These are phyloP conservation scores for Anoncus sp. DNA, from an alignment of 2,888 invertebrate species.

Conservation along the genomic window DNA sequence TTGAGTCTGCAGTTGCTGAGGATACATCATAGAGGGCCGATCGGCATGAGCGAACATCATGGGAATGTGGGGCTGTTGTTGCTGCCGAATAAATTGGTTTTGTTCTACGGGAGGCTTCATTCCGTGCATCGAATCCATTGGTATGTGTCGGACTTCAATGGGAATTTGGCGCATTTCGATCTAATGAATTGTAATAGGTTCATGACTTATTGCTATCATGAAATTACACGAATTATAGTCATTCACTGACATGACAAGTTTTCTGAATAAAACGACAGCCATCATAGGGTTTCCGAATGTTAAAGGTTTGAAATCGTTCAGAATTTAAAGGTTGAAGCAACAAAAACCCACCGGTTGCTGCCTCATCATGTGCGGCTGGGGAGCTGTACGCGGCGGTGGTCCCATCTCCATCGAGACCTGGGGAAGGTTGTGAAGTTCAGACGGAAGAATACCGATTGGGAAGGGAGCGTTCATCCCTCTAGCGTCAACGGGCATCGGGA, in stretches of 20 bases:
- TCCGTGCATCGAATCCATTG: slow-evolving; percentile 85
- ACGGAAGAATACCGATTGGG: slow-evolving; percentile 73
- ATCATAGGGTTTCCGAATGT: neutral
- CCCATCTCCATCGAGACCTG: slow-evolving; percentile 78
- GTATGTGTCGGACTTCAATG: slow-evolving; percentile 83
- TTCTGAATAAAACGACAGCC: neutral
- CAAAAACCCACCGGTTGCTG: slow-evolving; percentile 51
- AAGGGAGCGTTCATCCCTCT: slow-evolving; percentile 76
- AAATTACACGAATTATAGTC: neutral
- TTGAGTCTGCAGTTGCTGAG: slow-evolving; percentile 73
- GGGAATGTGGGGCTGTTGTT: slow-evolving; percentile 81
- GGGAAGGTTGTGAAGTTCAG: slow-evolving; percentile 76
- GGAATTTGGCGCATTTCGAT: slow-evolving; percentile 83
- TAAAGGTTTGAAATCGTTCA: neutral
- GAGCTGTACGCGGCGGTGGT: slow-evolving; percentile 74
- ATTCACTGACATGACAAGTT: neutral
- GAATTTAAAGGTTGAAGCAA: neutral
- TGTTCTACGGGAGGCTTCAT: slow-evolving; percentile 83
- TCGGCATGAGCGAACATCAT: slow-evolving; percentile 61
- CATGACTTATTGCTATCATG: neutral
- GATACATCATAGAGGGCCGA: slow-evolving; percentile 60
- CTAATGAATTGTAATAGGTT: slow-evolving; percentile 56
- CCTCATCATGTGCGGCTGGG: slow-evolving; percentile 61
- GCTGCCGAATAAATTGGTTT: slow-evolving; percentile 70
- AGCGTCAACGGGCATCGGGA: slow-evolving; percentile 75